Evolutionary conservation across 2,888 invertebrate genomes (phyloP).

Genomic region (Cheilosia urbana): DNA sequence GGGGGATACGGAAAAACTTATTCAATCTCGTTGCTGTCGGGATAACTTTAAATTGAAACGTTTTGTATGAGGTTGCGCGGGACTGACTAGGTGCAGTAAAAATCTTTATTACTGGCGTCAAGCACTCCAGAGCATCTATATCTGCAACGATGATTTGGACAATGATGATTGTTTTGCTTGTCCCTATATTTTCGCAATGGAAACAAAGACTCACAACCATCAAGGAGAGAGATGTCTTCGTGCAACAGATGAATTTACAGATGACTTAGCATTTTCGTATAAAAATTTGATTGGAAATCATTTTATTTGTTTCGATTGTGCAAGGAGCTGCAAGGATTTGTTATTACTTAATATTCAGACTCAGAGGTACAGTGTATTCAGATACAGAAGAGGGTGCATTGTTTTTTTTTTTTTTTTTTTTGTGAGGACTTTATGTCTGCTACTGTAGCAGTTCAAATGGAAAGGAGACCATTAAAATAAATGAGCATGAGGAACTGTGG

Average conservation of each 20-base stretch:
- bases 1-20: conserved; percentile 48
- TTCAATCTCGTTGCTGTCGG: conserved; percentile 61
- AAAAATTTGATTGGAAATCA: conserved; percentile 83
- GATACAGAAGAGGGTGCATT: conserved; percentile 1
- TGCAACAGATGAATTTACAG: conserved; percentile 80
- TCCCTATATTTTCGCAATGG: conserved; percentile 12
- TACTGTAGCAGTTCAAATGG: conserved; percentile 47
- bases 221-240: conserved; percentile 1
- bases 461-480: conserved; percentile 65
- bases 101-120: conserved; percentile 75
- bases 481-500: conserved; percentile 53
- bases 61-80: conserved; percentile 33
- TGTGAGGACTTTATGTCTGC: conserved; percentile 57
- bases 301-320: conserved; percentile 77
- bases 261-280: conserved; percentile 83
- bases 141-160: conserved; percentile 70
- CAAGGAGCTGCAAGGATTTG: conserved; percentile 58
- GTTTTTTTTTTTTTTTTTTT: conserved; percentile 17
- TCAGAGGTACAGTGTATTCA: conserved; percentile 27
- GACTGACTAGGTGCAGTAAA: conserved; percentile 31
- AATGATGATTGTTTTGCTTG: conserved; percentile 68
- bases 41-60: conserved; percentile 71
- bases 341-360: conserved; percentile 74
- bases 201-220: conserved; percentile 51
- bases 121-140: conserved; percentile 49